phyloP scores from a whole-genome alignment of 2,888 invertebrate species.

The Drosophila tanythrix region DNA sequence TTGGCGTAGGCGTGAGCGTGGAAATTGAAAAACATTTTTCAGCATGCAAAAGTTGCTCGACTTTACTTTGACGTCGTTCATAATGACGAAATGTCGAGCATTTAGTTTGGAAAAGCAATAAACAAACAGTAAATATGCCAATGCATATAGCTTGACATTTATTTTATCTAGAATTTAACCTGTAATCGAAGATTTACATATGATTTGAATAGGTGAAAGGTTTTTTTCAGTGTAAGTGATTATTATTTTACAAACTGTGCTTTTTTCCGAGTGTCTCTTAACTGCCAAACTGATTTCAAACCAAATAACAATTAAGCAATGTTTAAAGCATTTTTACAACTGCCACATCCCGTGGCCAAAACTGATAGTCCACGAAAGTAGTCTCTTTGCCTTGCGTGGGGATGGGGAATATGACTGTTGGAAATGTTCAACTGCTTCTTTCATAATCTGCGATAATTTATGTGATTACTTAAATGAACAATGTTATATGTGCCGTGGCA shows the following conservation, averaged over 20 bases:
- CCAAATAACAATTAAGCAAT: constrained; percentile 31
- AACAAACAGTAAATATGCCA: constrained; percentile 48
- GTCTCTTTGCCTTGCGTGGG: constrained; percentile 6
- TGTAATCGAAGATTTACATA: constrained; percentile 12
- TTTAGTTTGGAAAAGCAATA: constrained; percentile 63
- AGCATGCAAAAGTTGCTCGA: constrained; percentile 62
- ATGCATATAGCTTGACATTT: background rate
- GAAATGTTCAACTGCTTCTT: constrained; percentile 47
- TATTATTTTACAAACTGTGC: background rate
- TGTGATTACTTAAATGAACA: constrained; percentile 75
- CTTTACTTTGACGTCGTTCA: constrained; percentile 69
- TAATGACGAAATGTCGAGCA: constrained; percentile 69
- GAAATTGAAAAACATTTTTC: constrained; percentile 75
- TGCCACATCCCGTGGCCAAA: constrained; percentile 18
- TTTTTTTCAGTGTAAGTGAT: background rate
- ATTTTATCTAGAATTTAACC: background rate
- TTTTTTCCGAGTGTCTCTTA: background rate
- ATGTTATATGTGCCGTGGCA: constrained; percentile 45
- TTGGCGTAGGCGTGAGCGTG: constrained; percentile 72
- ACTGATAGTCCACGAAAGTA: constrained; percentile 25
- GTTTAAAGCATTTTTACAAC: constrained; percentile 9
- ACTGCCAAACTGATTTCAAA: background rate
- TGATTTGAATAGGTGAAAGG: background rate
- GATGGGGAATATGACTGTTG: constrained; percentile 16
- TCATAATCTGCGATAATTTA: constrained; percentile 70